Evolutionary conservation across 2,888 invertebrate genomes (phyloP).

Genomic region (Scelioninae gen. 1): DNA sequence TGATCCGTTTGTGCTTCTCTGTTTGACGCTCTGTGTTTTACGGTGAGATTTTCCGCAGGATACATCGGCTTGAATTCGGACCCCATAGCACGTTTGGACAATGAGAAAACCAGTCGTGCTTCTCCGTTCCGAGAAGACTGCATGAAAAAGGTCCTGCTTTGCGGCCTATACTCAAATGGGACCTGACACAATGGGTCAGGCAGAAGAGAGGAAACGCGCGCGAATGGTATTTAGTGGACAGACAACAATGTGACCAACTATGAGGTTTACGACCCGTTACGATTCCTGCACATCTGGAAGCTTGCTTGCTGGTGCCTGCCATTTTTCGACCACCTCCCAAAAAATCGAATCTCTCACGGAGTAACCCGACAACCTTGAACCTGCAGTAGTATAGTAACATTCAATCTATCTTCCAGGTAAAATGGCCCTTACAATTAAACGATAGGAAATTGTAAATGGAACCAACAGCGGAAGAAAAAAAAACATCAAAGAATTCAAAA

Average conservation of each 20-base stretch:
- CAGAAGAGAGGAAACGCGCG: slow-evolving; percentile 43
- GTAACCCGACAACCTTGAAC: slow-evolving; percentile 61
- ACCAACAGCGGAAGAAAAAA: neutral
- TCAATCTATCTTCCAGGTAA: slow-evolving; percentile 46
- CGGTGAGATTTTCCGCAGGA: slow-evolving; percentile 53
- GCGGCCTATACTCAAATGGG: slow-evolving; percentile 68
- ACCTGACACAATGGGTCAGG: slow-evolving; percentile 67
- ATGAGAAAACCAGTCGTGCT: slow-evolving; percentile 66
- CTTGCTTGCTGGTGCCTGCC: slow-evolving; percentile 75
- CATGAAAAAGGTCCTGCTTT: slow-evolving; percentile 60
- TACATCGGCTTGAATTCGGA: too few relatives aligned
- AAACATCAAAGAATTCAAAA: slow-evolving; percentile 7
- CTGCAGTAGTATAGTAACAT: slow-evolving; percentile 3
- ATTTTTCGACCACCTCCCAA: slow-evolving; percentile 57
- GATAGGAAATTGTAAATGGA: slow-evolving; percentile 30
- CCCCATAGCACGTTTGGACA: too few relatives aligned
- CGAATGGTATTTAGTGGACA: slow-evolving; percentile 75
- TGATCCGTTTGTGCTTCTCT: too few relatives aligned
- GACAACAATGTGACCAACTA: slow-evolving; percentile 81
- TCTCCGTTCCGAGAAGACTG: slow-evolving; percentile 64
- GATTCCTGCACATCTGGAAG: slow-evolving; percentile 74
- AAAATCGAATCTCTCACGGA: slow-evolving; percentile 43
- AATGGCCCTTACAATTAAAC: slow-evolving; percentile 56
- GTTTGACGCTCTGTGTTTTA: slow-evolving; percentile 35
- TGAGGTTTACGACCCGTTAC: slow-evolving; percentile 75